A percentile compares a stretch with the other conserved stretches of the same genome.
Evolutionary conservation across 2,113 vertebrate genomes (phyloP).

Genomic region (Sardina pilchardus): DNA sequence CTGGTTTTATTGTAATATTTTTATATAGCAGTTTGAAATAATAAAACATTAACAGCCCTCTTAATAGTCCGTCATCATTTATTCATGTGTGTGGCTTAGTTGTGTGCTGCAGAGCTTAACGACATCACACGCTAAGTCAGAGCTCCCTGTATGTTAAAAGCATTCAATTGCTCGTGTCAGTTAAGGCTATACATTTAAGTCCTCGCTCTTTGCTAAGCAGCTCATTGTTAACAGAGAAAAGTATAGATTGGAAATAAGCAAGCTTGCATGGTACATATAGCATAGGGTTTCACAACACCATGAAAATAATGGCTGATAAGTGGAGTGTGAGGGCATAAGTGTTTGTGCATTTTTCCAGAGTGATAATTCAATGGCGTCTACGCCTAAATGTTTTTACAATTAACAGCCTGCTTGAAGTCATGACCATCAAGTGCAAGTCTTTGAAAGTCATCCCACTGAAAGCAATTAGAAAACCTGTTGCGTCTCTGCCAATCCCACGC

Average conservation of each 20-base stretch:
- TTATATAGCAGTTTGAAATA: conserved; percentile 41
- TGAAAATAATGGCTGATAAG: neutral
- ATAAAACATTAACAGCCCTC: conserved; percentile 60
- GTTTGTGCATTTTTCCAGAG: neutral
- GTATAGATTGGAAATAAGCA: neutral
- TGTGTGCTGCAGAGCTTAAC: neutral
- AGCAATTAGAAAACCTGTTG: neutral
- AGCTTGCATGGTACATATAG: neutral
- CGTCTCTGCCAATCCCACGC: neutral
- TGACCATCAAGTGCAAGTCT: neutral
- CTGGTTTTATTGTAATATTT: conserved; percentile 48
- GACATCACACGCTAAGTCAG: neutral
- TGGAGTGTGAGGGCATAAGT: neutral
- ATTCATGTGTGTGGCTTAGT: conserved; percentile 31
- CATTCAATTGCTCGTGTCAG: neutral
- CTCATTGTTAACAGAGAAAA: neutral
- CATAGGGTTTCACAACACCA: neutral
- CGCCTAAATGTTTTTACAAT: neutral
- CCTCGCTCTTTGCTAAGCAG: neutral
- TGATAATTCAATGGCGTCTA: neutral
- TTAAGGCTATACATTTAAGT: neutral
- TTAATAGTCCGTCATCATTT: conserved; percentile 43
- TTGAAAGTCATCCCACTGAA: neutral
- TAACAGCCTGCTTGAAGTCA: neutral
- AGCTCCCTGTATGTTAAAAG: neutral